phyloP scores from a whole-genome alignment of 2,113 vertebrate genomes.

The Alexandromys fortis region DNA sequence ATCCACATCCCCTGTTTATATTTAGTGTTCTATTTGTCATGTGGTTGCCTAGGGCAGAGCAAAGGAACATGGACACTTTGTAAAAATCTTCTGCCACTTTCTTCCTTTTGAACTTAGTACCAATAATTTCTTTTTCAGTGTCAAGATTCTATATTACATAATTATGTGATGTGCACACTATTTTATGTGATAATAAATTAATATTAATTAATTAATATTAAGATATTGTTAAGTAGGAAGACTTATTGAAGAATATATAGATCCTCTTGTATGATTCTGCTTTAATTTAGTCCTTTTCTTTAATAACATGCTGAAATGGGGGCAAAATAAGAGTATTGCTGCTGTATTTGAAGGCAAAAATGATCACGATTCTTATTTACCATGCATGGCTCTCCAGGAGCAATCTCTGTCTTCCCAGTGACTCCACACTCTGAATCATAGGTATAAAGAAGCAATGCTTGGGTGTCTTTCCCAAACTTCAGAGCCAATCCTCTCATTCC shows the following conservation, averaged over 20 bases:
- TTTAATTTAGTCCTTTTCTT: not conserved
- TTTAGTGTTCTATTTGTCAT: not conserved
- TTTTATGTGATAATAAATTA: not conserved
- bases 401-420: not conserved
- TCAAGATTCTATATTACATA: not conserved
- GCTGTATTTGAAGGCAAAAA: not conserved
- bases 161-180: not conserved
- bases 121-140: not conserved
- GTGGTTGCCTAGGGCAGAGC: not conserved
- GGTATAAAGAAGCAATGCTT: not conserved
- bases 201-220: not conserved
- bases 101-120: not conserved
- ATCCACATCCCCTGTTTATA: too few relatives aligned
- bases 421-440: not conserved
- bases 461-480: not conserved
- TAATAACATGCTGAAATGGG: not conserved
- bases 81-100: not conserved
- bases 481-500: not conserved
- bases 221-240: not conserved
- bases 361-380: not conserved
- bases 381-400: not conserved
- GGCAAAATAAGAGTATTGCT: not conserved
- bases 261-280: not conserved
- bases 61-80: not conserved
- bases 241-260: not conserved